Conservation (phyloP, 1,140 invertebrate genomes). For the Trigoniulus corallinus region DNA sequence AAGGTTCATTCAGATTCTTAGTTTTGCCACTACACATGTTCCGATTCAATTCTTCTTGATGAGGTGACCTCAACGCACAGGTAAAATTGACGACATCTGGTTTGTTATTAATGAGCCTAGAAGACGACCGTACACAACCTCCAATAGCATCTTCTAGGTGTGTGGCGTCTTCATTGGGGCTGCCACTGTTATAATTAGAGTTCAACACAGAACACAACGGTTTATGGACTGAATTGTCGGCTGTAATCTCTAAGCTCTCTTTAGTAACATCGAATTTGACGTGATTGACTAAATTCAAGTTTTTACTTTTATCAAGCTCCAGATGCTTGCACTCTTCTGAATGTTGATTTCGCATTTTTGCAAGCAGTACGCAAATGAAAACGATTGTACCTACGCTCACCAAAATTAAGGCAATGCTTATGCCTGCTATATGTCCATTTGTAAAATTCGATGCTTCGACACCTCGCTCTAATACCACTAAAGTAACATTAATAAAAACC, state of each 20-base stretch:
- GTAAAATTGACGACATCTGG: conserved; percentile 1
- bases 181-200: neutral
- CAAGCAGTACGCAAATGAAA: neutral
- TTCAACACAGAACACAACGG: neutral
- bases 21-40: neutral
- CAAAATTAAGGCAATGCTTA: neutral
- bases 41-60: neutral
- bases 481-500: conserved; percentile 45
- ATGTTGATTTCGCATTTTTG: neutral
- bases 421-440: neutral
- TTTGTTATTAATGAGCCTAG: neutral
- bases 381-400: neutral
- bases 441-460: neutral
- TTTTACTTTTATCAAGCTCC: neutral
- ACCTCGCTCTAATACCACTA: conserved; percentile 20
- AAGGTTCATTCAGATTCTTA: neutral
- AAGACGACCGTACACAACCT: neutral
- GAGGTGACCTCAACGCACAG: neutral
- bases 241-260: neutral
- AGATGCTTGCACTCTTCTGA: neutral
- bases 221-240: neutral
- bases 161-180: neutral
- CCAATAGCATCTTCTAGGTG: neutral
- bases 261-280: neutral
- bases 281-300: neutral